These are phyloP conservation scores for Mamestra brassicae DNA, from an alignment of 2,888 invertebrate species.

Conservation along the genomic window DNA sequence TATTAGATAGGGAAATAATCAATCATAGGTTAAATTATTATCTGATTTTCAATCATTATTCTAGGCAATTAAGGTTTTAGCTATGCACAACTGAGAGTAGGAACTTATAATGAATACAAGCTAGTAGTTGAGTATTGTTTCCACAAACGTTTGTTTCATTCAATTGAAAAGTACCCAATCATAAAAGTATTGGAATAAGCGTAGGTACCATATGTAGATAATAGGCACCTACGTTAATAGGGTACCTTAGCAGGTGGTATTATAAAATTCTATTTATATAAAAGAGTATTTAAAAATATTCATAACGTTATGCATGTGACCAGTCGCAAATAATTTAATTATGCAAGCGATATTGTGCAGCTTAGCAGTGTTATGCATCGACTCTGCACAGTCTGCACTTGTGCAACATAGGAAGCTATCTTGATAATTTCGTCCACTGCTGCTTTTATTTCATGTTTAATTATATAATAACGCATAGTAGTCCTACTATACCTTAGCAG, in stretches of 20 bases:
- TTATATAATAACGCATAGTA: neutral
- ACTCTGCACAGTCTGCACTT: constrained; percentile 1
- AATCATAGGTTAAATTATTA: constrained; percentile 7
- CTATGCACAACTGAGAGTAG: neutral
- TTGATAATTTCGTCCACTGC: constrained; percentile 5
- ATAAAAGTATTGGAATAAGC: neutral
- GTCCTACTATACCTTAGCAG: neutral
- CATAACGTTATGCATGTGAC: constrained; percentile 14
- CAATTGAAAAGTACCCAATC: neutral
- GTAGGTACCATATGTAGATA: too few relatives aligned
- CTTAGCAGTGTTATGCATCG: constrained; percentile 10
- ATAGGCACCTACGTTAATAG: too few relatives aligned
- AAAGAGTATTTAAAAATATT: constrained; percentile 31
- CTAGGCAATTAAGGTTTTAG: neutral
- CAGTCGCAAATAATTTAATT: constrained; percentile 13
- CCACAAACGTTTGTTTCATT: neutral
- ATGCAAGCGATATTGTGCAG: constrained; percentile 29
- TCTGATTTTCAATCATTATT: constrained; percentile 9
- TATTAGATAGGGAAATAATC: constrained; percentile 31
- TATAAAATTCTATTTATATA: too few relatives aligned
- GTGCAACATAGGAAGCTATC: constrained; percentile 32
- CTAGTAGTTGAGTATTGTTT: neutral
- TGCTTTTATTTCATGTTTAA: constrained; percentile 24
- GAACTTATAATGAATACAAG: neutral
- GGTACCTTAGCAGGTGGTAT: too few relatives aligned